Evolutionary conservation across 2,113 vertebrate genomes (phyloP).

Genomic region (Promerops cafer): DNA sequence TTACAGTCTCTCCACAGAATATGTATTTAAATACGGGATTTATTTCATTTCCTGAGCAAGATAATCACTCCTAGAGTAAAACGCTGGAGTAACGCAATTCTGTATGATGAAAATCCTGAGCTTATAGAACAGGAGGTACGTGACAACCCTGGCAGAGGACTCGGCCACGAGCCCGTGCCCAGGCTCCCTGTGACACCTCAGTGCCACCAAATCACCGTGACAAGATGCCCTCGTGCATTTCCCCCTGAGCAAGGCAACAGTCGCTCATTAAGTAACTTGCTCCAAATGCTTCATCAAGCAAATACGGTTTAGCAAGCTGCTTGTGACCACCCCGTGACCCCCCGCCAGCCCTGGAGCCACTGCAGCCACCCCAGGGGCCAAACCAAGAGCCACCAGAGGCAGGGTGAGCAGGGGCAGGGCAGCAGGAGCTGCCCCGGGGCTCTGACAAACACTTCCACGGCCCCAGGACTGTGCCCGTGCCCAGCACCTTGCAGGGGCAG

Average conservation of each 20-base stretch:
- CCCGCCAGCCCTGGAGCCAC: neutral
- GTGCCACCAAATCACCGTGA: neutral
- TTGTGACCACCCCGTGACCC: neutral
- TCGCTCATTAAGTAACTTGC: neutral
- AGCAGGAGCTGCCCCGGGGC: neutral
- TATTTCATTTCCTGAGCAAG: conserved; percentile 5
- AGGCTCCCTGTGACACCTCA: neutral
- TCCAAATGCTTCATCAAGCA: neutral
- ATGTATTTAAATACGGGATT: neutral
- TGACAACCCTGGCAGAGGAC: neutral
- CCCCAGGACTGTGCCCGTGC: neutral
- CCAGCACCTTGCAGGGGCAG: neutral
- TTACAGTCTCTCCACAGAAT: neutral
- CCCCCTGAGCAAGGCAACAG: neutral
- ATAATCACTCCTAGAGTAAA: neutral
- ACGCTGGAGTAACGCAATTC: neutral
- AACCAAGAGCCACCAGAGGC: neutral
- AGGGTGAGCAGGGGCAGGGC: neutral
- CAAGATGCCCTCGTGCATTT: accelerated
- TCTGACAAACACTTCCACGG: accelerated
- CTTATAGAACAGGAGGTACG: neutral
- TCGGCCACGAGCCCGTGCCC: neutral
- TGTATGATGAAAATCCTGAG: neutral
- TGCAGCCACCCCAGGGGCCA: neutral
- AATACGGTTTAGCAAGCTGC: neutral